Evolutionary conservation across 2,888 invertebrate species (phyloP).

Genomic region (Pimpla rufipes): DNA sequence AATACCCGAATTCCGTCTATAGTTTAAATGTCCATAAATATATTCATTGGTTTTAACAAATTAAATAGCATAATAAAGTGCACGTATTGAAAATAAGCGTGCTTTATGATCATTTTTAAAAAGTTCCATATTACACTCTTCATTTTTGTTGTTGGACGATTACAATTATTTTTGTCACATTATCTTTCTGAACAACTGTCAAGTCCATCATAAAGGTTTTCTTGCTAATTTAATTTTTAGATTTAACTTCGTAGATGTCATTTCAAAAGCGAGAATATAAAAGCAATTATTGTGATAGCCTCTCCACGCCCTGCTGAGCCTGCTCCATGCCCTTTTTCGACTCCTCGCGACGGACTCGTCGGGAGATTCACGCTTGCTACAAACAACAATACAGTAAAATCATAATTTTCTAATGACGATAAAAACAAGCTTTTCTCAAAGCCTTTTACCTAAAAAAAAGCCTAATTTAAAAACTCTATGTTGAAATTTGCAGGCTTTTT

Average conservation of each 20-base stretch:
- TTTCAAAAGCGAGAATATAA: conserved; percentile 41
- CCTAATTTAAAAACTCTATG: conserved; percentile 1
- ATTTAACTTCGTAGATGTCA: conserved; percentile 34
- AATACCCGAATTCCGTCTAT: conserved; percentile 18
- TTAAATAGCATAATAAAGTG: background rate
- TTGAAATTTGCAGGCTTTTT: conserved; percentile 25
- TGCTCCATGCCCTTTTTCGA: conserved; percentile 73
- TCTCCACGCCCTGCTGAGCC: conserved; percentile 76
- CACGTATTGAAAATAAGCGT: too few relatives aligned
- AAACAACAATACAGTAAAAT: conserved; percentile 34
- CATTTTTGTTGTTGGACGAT: background rate
- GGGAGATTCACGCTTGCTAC: conserved; percentile 64
- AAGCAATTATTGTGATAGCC: conserved; percentile 72
- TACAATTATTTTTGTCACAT: background rate
- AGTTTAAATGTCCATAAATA: background rate
- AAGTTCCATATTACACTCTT: too few relatives aligned
- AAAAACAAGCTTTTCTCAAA: conserved; percentile 19
- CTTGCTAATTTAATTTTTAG: background rate
- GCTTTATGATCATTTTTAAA: too few relatives aligned
- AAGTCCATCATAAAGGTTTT: background rate
- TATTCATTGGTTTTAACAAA: background rate
- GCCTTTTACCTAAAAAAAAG: background rate
- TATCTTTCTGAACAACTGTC: background rate
- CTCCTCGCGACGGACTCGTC: conserved; percentile 65
- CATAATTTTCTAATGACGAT: conserved; percentile 28